These are phyloP conservation scores for Gari tellinella DNA, from an alignment of 2,888 invertebrate genomes.

Conservation along the genomic window DNA sequence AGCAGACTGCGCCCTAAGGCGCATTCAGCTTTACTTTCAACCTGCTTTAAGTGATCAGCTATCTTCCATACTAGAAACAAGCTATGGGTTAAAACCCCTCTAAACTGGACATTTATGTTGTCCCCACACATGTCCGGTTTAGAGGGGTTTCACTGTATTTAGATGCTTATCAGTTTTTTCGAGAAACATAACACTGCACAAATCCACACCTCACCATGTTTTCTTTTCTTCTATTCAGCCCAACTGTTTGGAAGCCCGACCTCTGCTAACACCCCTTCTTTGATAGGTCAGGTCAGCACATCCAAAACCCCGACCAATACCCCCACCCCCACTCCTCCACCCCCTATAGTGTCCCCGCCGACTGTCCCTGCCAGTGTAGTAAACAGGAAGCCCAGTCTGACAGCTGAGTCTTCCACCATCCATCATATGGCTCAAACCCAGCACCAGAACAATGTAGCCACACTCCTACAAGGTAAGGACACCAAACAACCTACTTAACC, in stretches of 20 bases:
- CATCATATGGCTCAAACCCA: constrained; percentile 61
- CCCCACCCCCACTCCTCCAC: constrained; percentile 56
- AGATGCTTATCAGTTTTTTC: too few relatives aligned
- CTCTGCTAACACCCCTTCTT: constrained; percentile 23
- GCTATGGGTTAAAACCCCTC: too few relatives aligned
- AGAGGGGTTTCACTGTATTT: too few relatives aligned
- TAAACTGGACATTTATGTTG: too few relatives aligned
- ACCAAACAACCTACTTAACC: too few relatives aligned
- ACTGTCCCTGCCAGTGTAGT: constrained; percentile 30
- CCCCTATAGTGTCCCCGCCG: constrained; percentile 52
- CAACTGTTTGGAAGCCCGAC: constrained; percentile 57
- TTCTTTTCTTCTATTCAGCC: constrained; percentile 18
- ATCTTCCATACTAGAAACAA: too few relatives aligned
- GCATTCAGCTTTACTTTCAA: too few relatives aligned
- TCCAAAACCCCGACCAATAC: constrained; percentile 52
- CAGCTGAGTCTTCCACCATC: constrained; percentile 47
- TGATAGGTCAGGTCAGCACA: constrained; percentile 29
- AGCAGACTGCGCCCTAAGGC: too few relatives aligned
- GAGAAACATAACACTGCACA: too few relatives aligned
- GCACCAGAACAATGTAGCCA: constrained; percentile 56
- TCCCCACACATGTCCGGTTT: too few relatives aligned
- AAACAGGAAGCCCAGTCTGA: constrained; percentile 36
- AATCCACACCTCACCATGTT: too few relatives aligned
- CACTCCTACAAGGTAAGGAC: constrained; percentile 46
- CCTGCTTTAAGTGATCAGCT: too few relatives aligned